phyloP scores from a whole-genome alignment of 2,888 invertebrate genomes.

The Ectemnius lituratus region DNA sequence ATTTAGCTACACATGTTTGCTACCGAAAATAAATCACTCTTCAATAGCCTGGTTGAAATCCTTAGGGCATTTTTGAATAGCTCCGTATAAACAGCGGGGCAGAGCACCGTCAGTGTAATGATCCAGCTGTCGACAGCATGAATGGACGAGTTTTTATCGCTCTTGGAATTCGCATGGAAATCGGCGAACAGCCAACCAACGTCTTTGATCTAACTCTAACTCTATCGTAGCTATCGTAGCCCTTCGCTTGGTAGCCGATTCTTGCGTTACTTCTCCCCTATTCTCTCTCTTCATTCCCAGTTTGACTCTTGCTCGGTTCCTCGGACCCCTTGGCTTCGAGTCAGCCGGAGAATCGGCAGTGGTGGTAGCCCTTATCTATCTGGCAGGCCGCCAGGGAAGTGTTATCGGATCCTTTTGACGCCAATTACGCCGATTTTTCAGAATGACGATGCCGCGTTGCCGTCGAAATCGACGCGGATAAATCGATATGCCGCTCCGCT shows the following conservation, averaged over 20 bases:
- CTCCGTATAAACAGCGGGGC: slow-evolving; percentile 49
- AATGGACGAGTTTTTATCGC: slow-evolving; percentile 47
- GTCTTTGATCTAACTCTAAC: slow-evolving; percentile 17
- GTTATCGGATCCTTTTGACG: slow-evolving; percentile 62
- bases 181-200: slow-evolving; percentile 51
- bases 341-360: background rate
- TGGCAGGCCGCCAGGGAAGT: slow-evolving; percentile 52
- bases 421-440: slow-evolving; percentile 61
- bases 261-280: too few relatives aligned
- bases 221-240: too few relatives aligned
- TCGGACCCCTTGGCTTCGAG: slow-evolving; percentile 21
- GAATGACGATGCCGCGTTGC: slow-evolving; percentile 36
- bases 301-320: slow-evolving; percentile 17
- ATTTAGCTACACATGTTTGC: too few relatives aligned
- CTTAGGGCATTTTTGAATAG: too few relatives aligned
- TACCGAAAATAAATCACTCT: too few relatives aligned
- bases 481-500: background rate
- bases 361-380: slow-evolving; percentile 46
- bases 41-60: too few relatives aligned
- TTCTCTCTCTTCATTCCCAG: background rate
- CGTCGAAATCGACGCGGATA: slow-evolving; percentile 10
- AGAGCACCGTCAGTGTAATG: slow-evolving; percentile 51
- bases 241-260: too few relatives aligned
- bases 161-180: slow-evolving; percentile 44
- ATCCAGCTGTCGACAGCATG: slow-evolving; percentile 52